Conservation (phyloP, 1,140 invertebrate genomes). For the Lordiphosa clarofinis region DNA sequence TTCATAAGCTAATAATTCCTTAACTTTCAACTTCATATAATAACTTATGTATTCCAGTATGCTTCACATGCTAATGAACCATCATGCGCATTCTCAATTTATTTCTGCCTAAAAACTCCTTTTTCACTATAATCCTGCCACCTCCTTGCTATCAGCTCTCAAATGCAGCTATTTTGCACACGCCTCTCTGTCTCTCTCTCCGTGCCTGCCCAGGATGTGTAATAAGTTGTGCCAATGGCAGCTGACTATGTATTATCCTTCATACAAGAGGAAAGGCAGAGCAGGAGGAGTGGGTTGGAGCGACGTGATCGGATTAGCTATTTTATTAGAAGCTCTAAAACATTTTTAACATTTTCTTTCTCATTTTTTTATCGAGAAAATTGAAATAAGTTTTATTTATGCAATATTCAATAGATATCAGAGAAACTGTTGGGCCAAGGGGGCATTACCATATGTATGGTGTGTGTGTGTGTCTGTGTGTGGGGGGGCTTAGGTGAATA, state of each 20-base stretch:
- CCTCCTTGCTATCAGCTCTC: slow-evolving; percentile 1
- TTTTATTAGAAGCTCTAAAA: slow-evolving; percentile 73
- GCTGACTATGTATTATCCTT: slow-evolving; percentile 53
- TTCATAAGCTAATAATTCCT: slow-evolving; percentile 11
- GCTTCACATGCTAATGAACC: slow-evolving; percentile 50
- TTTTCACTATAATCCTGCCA: slow-evolving; percentile 7
- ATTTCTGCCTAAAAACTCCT: slow-evolving; percentile 25
- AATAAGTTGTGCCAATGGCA: slow-evolving; percentile 52
- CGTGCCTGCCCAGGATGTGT: slow-evolving; percentile 27
- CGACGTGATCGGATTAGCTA: slow-evolving; percentile 74
- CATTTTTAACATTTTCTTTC: slow-evolving; percentile 32
- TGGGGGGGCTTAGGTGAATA: slow-evolving; percentile 30
- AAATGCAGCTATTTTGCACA: slow-evolving; percentile 41
- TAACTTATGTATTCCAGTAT: slow-evolving; percentile 21
- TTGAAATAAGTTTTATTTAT: slow-evolving; percentile 71
- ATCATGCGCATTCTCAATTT: slow-evolving; percentile 34
- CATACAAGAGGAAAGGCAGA: background rate
- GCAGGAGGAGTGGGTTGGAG: slow-evolving; percentile 4
- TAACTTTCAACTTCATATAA: slow-evolving; percentile 31
- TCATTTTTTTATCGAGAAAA: slow-evolving; percentile 37
- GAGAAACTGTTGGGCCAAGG: slow-evolving; percentile 60
- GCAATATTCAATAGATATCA: slow-evolving; percentile 61
- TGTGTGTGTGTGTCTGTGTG: slow-evolving; percentile 12
- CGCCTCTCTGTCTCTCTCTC: slow-evolving; percentile 9
- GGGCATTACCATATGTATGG: slow-evolving; percentile 12